Evolutionary conservation across 2,888 invertebrate genomes (phyloP).

Genomic region (Trissolcus brochymenae): DNA sequence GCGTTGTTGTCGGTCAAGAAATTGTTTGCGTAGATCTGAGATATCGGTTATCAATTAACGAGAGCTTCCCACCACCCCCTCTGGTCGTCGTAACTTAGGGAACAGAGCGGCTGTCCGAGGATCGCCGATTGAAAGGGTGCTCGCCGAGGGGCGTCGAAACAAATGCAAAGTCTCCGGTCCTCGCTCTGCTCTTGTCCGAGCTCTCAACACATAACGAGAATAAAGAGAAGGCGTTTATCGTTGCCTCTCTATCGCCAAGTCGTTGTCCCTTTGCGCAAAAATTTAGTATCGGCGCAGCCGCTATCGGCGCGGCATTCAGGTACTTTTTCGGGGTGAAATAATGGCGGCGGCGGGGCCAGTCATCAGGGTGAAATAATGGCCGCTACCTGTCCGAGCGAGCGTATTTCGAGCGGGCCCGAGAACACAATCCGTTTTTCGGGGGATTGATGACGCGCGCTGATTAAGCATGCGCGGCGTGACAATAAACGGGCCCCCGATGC

Average conservation of each 20-base stretch:
- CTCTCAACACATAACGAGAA: conserved; percentile 54
- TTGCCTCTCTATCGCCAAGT: conserved; percentile 48
- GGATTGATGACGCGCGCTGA: conserved; percentile 43
- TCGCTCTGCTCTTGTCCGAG: conserved; percentile 18
- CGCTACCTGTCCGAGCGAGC: conserved; percentile 45
- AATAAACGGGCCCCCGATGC: neutral
- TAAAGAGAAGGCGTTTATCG: conserved; percentile 33
- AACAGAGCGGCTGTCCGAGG: conserved; percentile 67
- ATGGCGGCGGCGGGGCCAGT: conserved; percentile 47
- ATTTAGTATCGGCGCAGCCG: conserved; percentile 64
- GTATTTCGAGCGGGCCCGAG: neutral
- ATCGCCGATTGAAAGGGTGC: conserved; percentile 52
- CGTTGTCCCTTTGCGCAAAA: conserved; percentile 69
- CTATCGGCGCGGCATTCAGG: conserved; percentile 43
- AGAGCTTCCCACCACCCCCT: conserved; percentile 66
- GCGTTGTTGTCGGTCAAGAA: conserved; percentile 56
- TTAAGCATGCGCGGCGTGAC: conserved; percentile 25
- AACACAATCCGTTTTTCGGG: conserved; percentile 18
- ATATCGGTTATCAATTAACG: conserved; percentile 74
- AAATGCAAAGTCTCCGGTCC: conserved; percentile 72
- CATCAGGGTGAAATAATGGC: conserved; percentile 55
- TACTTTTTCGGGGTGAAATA: conserved; percentile 56
- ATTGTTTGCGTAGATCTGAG: conserved; percentile 64
- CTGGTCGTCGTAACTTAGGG: conserved; percentile 71
- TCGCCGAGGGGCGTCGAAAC: conserved; percentile 69